These are phyloP conservation scores for Bucco capensis DNA, from an alignment of 2,113 vertebrate species.

Conservation along the genomic window DNA sequence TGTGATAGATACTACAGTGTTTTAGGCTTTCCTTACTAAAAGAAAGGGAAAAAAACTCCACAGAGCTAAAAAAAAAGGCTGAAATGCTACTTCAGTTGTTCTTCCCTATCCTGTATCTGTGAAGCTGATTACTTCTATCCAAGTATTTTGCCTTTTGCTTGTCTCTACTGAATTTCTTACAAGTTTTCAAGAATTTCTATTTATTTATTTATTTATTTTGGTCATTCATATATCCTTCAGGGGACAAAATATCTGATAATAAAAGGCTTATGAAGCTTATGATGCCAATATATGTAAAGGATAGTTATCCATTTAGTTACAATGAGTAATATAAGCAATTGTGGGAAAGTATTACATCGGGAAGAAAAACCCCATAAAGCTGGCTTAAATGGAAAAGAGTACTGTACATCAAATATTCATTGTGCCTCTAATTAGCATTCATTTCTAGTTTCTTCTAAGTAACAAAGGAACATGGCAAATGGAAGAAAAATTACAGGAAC, in stretches of 20 bases:
- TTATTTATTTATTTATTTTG: neutral
- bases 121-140: neutral
- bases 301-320: neutral
- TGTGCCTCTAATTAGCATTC: conserved; percentile 52
- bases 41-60: neutral
- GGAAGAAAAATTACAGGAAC: conserved; percentile 38
- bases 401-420: conserved; percentile 31
- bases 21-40: neutral
- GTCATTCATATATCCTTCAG: neutral
- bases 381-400: neutral
- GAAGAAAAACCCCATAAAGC: neutral
- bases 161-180: neutral
- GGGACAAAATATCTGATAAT: neutral
- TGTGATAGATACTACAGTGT: neutral
- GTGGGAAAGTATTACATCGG: neutral
- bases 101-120: neutral
- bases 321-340: neutral
- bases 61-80: neutral
- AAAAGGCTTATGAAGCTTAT: neutral
- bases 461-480: conserved; percentile 44
- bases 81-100: neutral
- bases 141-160: neutral
- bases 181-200: neutral
- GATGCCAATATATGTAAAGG: neutral
- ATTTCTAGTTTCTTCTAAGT: conserved; percentile 49